Evolutionary conservation across 92 coral and sea anemone genomes (phyloP), one percentile per base, ranked within the genome.

Genomic region (Epizoanthus scotinus): DNA sequence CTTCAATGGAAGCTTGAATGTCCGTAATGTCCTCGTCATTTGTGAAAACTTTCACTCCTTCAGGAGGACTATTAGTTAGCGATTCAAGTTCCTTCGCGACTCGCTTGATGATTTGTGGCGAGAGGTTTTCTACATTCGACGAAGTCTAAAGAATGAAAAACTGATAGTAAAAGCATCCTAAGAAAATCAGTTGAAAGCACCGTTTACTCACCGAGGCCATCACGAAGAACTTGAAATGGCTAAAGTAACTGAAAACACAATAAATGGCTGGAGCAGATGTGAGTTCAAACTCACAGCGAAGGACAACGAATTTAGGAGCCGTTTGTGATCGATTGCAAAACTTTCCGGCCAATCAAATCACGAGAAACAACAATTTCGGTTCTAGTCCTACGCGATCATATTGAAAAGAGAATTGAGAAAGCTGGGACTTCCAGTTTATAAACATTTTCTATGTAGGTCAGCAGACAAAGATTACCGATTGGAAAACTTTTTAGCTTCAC

Each of bases 1-100:
- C 99, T 62, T 96, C 99, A 78, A 96, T 96, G 47, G 99, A 88
- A 50, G 99, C 99, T 88, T 93, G 98, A 63, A 96, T 96, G 85
- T 96, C 94, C 52, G 99, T 96, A 34, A 96, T 91, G 61, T 96
- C 99, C 71, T 96, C 94, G 38, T 96, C 99, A 79, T 82, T 96
- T 28, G 94, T 89, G 58, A 89, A 93, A 21, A 96, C 88, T 77
- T 96, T 96, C 22, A 96, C 94, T 62, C 99, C 99, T 78, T 96
- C 99, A 5, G 99, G 99, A 4, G 99, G 99, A 79, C 92, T 89
- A 73, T 86, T 89, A 1, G 99, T 84, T 77, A 96, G 69, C 26
- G 88, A 86, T 34, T 88, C 89, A 0, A 96, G 82, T 84, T 96
- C 99, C 57, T 91, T 91, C 24, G 95, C 94, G 59, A 96, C 98